phyloP scores from a whole-genome alignment of 2,113 vertebrate genomes.

The Lophura nycthemera region DNA sequence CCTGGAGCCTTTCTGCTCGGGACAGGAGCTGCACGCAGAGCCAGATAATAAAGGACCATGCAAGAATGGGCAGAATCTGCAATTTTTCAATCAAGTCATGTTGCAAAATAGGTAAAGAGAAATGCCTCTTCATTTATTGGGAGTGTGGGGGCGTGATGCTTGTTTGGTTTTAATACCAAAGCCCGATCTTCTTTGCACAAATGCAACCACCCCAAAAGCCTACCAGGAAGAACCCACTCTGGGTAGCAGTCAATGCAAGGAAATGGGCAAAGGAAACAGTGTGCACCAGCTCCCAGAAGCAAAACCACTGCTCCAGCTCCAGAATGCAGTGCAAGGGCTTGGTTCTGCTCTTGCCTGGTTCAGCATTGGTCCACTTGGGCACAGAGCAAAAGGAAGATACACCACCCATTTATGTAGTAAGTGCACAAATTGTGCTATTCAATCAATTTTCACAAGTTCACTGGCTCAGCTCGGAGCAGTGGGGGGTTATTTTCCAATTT shows the following conservation, averaged over 20 bases:
- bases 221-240: not conserved
- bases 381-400: not conserved
- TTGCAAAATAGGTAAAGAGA: not conserved
- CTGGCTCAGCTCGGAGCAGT: not conserved
- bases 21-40: not conserved
- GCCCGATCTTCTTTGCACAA: not conserved
- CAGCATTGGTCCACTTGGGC: accelerated
- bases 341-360: not conserved
- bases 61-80: not conserved
- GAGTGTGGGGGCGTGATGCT: not conserved
- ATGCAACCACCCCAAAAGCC: not conserved
- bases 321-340: not conserved
- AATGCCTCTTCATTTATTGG: not conserved
- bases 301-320: not conserved
- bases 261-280: not conserved
- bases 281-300: not conserved
- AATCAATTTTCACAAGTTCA: not conserved
- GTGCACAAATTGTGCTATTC: not conserved
- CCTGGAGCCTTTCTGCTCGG: not conserved
- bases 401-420: not conserved
- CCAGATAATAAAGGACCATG: not conserved
- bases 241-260: not conserved
- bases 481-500: not conserved
- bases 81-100: not conserved
- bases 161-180: not conserved